Percentiles rank a stretch among this genome's conserved stretches.
These are phyloP conservation scores for Mesocricetus auratus DNA, from an alignment of 2,113 vertebrate genomes.

Conservation along the genomic window DNA sequence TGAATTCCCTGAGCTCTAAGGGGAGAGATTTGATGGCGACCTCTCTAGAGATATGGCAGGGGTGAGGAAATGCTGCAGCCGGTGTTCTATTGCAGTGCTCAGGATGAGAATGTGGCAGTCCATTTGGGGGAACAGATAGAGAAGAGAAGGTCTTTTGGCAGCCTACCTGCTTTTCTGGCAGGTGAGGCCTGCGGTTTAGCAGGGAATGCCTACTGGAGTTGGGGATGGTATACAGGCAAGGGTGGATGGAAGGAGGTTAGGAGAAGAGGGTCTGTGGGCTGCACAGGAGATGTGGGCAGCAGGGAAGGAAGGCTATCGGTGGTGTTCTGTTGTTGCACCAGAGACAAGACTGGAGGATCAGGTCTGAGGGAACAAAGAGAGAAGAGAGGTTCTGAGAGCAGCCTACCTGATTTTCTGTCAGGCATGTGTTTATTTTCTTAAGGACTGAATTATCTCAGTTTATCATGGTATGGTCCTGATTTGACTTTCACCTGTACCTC, in stretches of 20 bases:
- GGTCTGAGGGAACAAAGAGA: not conserved
- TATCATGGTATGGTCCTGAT: not conserved
- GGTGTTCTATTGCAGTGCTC: not conserved
- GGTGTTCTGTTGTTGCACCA: not conserved
- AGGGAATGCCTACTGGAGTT: not conserved
- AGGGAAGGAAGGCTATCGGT: not conserved
- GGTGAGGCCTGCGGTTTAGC: not conserved
- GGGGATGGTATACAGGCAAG: not conserved
- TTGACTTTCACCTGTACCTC: constrained; percentile 21
- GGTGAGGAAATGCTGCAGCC: not conserved
- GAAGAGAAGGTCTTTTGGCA: not conserved
- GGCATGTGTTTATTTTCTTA: not conserved
- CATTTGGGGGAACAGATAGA: not conserved
- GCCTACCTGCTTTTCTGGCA: not conserved
- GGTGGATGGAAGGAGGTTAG: not conserved
- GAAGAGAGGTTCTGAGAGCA: not conserved
- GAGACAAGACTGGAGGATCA: not conserved
- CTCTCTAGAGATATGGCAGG: not conserved
- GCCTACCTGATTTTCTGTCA: not conserved
- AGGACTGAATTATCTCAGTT: constrained; percentile 50
- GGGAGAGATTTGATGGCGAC: not conserved
- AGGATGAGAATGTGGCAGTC: not conserved
- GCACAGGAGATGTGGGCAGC: not conserved
- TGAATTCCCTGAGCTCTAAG: not conserved
- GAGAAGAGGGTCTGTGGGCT: not conserved